A percentile compares a stretch with the other conserved stretches of the same genome.
Evolutionary conservation across 2,113 vertebrate genomes (phyloP).

Genomic region (Embiotoca jacksoni): DNA sequence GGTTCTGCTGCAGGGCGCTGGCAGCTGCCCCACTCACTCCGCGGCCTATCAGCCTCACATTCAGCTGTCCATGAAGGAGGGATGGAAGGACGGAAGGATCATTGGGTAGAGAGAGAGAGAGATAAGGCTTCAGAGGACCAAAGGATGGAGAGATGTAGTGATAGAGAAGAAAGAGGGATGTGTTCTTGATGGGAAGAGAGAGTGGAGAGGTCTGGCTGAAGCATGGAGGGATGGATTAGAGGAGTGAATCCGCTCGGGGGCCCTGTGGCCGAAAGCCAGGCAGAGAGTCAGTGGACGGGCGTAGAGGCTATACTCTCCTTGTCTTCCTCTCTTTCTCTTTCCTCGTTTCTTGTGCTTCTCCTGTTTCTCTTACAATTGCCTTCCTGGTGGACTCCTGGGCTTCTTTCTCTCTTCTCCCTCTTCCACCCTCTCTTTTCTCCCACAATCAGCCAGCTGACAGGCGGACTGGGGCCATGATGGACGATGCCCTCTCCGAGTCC

Average conservation of each 20-base stretch:
- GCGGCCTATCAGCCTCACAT: constrained; percentile 76
- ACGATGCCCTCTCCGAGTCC: constrained; percentile 84
- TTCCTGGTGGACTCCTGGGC: constrained; percentile 65
- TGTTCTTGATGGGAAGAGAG: constrained; percentile 61
- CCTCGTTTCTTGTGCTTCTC: constrained; percentile 51
- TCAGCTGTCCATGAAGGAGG: constrained; percentile 81
- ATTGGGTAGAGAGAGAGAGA: constrained; percentile 52
- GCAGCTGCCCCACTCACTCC: constrained; percentile 79
- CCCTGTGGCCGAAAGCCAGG: constrained; percentile 64
- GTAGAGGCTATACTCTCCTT: constrained; percentile 57
- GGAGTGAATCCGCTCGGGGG: constrained; percentile 54
- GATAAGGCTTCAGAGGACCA: constrained; percentile 59
- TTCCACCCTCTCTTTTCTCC: constrained; percentile 73
- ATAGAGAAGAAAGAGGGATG: constrained; percentile 51
- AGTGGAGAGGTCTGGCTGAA: constrained; percentile 45
- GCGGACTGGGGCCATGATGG: constrained; percentile 79
- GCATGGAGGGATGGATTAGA: constrained; percentile 57
- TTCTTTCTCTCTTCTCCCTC: constrained; percentile 64
- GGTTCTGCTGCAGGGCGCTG: constrained; percentile 80
- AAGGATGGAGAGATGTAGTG: constrained; percentile 55
- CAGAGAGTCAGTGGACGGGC: constrained; percentile 56
- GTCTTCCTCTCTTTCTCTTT: constrained; percentile 53
- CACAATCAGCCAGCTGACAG: constrained; percentile 81
- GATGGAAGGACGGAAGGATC: constrained; percentile 74
- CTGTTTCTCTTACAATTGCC: constrained; percentile 67